Evolutionary conservation across 2,797 vertebrate species (phyloP), one percentile per base, ranked within the genome.

Genomic region (Gadopsis marmoratus): DNA sequence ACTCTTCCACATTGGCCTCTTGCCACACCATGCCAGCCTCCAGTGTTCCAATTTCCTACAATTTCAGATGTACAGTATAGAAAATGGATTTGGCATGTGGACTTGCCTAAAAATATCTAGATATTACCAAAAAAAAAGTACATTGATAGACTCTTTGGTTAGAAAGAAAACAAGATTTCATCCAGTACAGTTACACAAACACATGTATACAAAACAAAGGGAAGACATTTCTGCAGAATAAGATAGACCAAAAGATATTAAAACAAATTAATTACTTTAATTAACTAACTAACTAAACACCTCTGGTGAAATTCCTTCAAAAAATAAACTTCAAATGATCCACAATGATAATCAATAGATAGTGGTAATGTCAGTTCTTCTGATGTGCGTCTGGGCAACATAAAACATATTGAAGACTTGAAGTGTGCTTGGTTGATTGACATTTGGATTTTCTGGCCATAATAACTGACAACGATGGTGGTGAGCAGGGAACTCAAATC

Each of bases 1-100:
- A 19, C 41, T 78, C 70, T 55, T 71, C 29, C 21, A 21, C 62
- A 64, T n/a, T 78, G 71, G 77, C 69, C 29, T 69, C 14, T 54
- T 37, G 53, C 66, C 70, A 83, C 3, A 1, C 10, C 47, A 71
- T 77, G 59, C 62, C 65, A 76, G 13, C 4, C 31, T 66, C 21
- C 39, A 60, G 26, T 31, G 26, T 23, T 48, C 35, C 53, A 55
- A 74, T 70, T 54, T 54, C 56, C 55, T 43, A 55, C 29, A 70
- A 45, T 77, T 77, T 17, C 26, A 62, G 21, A 76, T 78, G 58
- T 50, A 60, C n/a, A 77, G 55, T 69, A 50, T 8, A 59, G 11
- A 12, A 62, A 73, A 76, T 21, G 47, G 23, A n/a, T 37, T n/a
- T 54, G 21, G 50, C 16, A 59, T 35, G 47, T 19, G 26, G 13